Evolutionary conservation across 2,113 vertebrate species (phyloP), one percentile per base, ranked within the genome.

Genomic region (Pangasianodon gigas): DNA sequence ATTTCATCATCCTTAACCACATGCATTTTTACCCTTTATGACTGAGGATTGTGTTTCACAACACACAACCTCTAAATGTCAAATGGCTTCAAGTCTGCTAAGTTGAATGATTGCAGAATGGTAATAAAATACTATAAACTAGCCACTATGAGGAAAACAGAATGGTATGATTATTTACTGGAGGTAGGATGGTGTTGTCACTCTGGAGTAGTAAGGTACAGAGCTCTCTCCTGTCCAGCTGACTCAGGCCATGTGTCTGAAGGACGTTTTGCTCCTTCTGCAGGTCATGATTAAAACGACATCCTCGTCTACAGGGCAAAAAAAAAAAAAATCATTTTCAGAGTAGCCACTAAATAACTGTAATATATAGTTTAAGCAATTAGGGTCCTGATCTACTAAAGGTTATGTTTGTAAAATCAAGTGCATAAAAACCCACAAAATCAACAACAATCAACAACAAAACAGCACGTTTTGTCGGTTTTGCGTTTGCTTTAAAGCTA

Each of bases 201-300:
- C 91, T 95, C 93, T 96, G 95, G 60, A 96, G 89, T 56, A 96
- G 91, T 80, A 96, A 87, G 0, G 91, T 90, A 74, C 94, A 93
- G 60, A 96, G 93, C 85, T 96, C 94, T 0, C 13, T 19, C 13
- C 10, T 69, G 91, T 91, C 92, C 91, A 96, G 93, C 1, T 56
- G 52, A 32, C 93, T 82, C 89, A 96, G 91, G 0, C 62, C 74
- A 6, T 95, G 88, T 10, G 85, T 0, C 4, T 0, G 67, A 60
- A 95, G 91, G 1, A 94, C 14, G 32, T 96, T 96, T 85, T 93
- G 89, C 0, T 0, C 84, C 0, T 92, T 91, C 0, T 62, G 1
- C 88, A 96, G 81, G 1, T 94, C 87, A 10, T 96, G 96, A 8
- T 94, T 90, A 89, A 94, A 95, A 51, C 0, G 44, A 69, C 95